A percentile compares a stretch with the other conserved stretches of the same genome.
phyloP scores from a whole-genome alignment of 2,113 vertebrate genomes.

The Spheniscus mendiculus region DNA sequence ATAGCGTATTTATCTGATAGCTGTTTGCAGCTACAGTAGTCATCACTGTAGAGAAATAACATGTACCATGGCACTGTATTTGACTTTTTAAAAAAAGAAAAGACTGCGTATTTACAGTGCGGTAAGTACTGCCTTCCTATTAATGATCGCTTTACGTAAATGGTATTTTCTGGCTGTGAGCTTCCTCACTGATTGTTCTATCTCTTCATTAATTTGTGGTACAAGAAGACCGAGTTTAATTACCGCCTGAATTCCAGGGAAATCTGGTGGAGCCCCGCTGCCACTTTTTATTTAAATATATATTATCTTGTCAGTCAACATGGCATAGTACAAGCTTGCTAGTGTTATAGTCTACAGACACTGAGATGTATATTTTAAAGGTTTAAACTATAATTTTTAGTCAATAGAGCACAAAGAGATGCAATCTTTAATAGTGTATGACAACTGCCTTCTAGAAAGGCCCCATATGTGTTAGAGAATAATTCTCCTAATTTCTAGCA shows the following conservation, averaged over 20 bases:
- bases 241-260: not conserved
- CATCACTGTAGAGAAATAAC: not conserved
- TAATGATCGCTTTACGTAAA: not conserved
- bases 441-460: not conserved
- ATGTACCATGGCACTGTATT: not conserved
- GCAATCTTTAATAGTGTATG: not conserved
- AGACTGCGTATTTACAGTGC: not conserved
- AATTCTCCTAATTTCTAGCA: not conserved
- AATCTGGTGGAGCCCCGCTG: not conserved
- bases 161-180: not conserved
- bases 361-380: not conserved
- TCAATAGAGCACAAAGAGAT: not conserved
- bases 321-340: not conserved
- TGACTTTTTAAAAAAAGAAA: not conserved
- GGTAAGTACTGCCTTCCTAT: conserved; percentile 6
- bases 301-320: conserved; percentile 21
- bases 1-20: conserved; percentile 26
- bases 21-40: not conserved
- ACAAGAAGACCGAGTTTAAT: conserved; percentile 18
- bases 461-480: not conserved
- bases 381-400: conserved; percentile 22
- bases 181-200: not conserved
- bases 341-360: not conserved
- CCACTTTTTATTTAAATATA: conserved; percentile 35
- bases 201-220: not conserved